These are phyloP conservation scores for Marmota monax DNA, from an alignment of 2,113 vertebrate species.

Conservation along the genomic window DNA sequence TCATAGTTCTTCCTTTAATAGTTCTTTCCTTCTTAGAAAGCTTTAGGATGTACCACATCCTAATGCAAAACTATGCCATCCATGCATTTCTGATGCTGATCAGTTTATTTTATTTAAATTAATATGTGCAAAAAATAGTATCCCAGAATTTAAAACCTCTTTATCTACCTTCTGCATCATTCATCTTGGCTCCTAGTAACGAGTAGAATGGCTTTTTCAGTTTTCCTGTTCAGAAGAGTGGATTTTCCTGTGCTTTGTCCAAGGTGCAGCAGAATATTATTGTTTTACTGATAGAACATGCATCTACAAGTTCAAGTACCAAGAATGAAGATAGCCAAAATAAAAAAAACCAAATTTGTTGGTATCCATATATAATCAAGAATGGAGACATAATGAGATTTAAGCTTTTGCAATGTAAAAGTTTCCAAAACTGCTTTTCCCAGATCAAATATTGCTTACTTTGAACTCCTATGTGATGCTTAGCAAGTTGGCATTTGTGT, in stretches of 20 bases:
- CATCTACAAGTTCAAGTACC: neutral
- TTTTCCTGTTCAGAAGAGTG: neutral
- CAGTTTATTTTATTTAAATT: conserved; percentile 18
- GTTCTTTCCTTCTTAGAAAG: too few species aligned
- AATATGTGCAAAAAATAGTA: neutral
- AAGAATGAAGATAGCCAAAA: neutral
- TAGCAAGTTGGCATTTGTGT: neutral
- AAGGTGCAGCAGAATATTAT: neutral
- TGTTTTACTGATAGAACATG: neutral
- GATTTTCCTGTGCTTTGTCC: neutral
- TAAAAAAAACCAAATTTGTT: neutral
- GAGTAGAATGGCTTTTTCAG: neutral
- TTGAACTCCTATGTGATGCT: conserved; percentile 9
- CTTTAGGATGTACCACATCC: too few species aligned
- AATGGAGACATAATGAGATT: neutral
- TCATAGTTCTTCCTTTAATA: neutral
- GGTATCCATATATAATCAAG: neutral
- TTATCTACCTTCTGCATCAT: neutral
- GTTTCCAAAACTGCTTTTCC: neutral
- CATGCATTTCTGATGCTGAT: neutral
- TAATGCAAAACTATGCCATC: neutral
- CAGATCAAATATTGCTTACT: neutral
- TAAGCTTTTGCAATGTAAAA: neutral
- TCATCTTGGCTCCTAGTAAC: neutral
- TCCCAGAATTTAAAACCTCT: neutral